Evolutionary conservation across 1,140 invertebrate genomes (phyloP).

Genomic region (Patella vulgata): DNA sequence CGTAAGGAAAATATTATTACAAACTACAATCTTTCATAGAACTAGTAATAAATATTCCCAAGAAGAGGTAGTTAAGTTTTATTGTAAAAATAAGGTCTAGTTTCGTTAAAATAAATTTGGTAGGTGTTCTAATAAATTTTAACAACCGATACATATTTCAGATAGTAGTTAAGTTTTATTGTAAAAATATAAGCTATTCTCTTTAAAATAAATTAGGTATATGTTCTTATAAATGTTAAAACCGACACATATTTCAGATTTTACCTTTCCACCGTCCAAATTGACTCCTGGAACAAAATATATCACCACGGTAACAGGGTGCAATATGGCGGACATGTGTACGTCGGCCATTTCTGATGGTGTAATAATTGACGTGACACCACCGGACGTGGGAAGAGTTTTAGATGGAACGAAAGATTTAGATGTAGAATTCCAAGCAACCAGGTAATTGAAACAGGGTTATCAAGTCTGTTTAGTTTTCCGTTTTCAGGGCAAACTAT

Average conservation of each 20-base stretch:
- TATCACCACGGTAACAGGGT: slow-evolving; percentile 44
- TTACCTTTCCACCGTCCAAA: slow-evolving; percentile 16
- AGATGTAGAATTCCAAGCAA: slow-evolving; percentile 44
- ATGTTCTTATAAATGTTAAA: background rate
- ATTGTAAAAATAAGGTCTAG: no score
- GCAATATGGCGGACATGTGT: slow-evolving; percentile 38
- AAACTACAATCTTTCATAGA: background rate
- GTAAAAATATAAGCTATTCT: no score
- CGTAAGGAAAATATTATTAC: slow-evolving; percentile 9
- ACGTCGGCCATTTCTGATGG: slow-evolving; percentile 39
- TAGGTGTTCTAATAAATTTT: no score
- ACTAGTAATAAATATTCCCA: no score
- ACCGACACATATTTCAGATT: slow-evolving; percentile 23
- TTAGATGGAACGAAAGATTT: slow-evolving; percentile 30
- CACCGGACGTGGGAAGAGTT: slow-evolving; percentile 34
- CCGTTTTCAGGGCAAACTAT: no score
- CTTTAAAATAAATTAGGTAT: no score
- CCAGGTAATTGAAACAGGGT: slow-evolving; percentile 15
- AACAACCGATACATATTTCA: no score
- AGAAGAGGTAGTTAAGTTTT: no score
- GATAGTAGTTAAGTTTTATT: no score
- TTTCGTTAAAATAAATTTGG: no score
- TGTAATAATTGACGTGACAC: slow-evolving; percentile 41
- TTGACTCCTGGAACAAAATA: slow-evolving; percentile 38
- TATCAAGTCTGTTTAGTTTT: no score